Percentiles rank a stretch among this genome's conserved stretches.
Evolutionary conservation across 2,113 vertebrate species (phyloP).

Genomic region (Cinclus mexicanus): DNA sequence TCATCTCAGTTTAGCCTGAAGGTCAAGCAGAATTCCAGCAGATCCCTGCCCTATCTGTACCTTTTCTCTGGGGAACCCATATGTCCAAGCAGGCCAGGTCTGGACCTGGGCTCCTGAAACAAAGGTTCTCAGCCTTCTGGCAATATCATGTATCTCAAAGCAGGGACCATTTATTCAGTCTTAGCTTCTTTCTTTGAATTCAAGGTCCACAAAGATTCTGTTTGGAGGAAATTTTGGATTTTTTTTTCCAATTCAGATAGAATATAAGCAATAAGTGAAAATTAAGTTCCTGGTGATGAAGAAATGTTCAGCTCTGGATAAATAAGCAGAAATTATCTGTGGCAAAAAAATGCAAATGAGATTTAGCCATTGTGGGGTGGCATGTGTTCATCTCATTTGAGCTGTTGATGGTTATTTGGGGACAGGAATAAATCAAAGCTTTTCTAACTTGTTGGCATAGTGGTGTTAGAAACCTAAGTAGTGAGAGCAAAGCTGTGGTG

Average conservation of each 20-base stretch:
- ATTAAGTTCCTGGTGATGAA: not conserved
- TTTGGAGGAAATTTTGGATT: not conserved
- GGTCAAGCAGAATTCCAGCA: not conserved
- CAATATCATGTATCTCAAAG: not conserved
- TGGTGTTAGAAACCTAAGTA: not conserved
- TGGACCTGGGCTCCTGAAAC: not conserved
- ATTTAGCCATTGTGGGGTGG: not conserved
- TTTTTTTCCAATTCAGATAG: not conserved
- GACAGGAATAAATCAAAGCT: not conserved
- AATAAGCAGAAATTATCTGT: not conserved
- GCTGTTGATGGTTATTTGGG: not conserved
- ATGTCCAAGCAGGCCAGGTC: not conserved
- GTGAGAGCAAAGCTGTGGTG: not conserved
- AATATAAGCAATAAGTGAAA: not conserved
- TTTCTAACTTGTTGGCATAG: not conserved
- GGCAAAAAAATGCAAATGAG: not conserved
- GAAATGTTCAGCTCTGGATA: not conserved
- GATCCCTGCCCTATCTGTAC: not conserved
- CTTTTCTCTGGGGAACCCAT: not conserved
- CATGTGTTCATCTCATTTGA: not conserved
- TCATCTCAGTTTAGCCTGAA: not conserved
- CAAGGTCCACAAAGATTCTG: not conserved
- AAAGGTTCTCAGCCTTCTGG: not conserved
- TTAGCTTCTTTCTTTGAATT: not conserved
- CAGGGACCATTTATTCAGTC: not conserved